Conservation (phyloP, 2,797 vertebrate species). For the Sarcoramphus papa region DNA sequence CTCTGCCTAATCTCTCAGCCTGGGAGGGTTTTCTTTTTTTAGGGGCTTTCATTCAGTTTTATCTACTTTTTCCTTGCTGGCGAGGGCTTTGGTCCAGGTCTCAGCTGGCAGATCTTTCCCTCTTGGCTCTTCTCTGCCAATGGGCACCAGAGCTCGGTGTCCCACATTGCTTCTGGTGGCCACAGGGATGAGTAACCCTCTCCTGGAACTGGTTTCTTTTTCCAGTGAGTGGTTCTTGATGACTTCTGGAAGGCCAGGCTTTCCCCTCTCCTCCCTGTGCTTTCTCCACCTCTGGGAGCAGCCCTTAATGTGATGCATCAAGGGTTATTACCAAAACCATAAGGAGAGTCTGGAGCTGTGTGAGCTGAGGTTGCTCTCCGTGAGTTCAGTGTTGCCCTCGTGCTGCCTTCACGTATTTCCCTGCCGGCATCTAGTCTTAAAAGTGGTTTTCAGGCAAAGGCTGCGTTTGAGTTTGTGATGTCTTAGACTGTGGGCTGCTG, state of each 20-base stretch:
- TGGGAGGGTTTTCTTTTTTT: not conserved
- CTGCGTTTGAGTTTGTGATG: not conserved
- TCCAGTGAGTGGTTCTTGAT: not conserved
- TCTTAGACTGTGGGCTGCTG: not conserved
- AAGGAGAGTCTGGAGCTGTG: not conserved
- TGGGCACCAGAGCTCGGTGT: not conserved
- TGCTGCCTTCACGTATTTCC: not conserved
- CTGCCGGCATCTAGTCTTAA: not conserved
- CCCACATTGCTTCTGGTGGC: not conserved
- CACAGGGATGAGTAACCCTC: not conserved
- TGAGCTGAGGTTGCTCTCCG: not conserved
- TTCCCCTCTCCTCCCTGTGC: not conserved
- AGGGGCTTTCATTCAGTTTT: not conserved
- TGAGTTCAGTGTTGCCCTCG: not conserved
- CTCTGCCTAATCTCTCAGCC: not conserved
- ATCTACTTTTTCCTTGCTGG: not conserved
- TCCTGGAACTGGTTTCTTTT: not conserved
- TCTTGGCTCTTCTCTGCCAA: not conserved
- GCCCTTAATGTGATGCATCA: not conserved
- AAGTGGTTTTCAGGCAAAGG: not conserved
- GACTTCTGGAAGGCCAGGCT: not conserved
- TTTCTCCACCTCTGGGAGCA: not conserved
- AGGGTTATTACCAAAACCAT: not conserved
- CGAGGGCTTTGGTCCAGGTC: not conserved
- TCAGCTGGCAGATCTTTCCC: not conserved